These are phyloP conservation scores for Ciconia nigra DNA, from an alignment of 2,797 vertebrate genomes.

Conservation along the genomic window DNA sequence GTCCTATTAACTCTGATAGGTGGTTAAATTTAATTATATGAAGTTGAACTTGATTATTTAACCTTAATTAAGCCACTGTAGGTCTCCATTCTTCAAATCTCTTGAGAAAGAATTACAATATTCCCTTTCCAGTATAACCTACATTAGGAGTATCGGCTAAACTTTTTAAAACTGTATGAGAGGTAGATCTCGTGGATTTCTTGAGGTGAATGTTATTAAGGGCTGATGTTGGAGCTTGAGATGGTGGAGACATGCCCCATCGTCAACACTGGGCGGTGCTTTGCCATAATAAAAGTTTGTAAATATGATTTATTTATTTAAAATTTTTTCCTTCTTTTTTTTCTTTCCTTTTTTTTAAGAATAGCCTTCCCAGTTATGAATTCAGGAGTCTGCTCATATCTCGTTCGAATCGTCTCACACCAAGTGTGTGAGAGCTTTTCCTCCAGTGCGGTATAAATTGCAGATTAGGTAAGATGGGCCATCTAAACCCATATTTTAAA, in stretches of 20 bases:
- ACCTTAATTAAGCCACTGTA: slow-evolving; percentile 28
- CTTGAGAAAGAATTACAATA: not conserved
- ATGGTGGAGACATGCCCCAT: not conserved
- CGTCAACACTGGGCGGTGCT: not conserved
- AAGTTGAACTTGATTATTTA: slow-evolving; percentile 46
- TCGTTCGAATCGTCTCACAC: fast-evolving
- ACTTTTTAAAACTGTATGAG: not conserved
- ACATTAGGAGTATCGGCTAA: not conserved
- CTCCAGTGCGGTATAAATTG: not conserved
- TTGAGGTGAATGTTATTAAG: not conserved
- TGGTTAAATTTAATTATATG: slow-evolving; percentile 29
- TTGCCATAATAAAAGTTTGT: not conserved
- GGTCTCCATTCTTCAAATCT: not conserved
- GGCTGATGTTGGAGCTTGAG: not conserved
- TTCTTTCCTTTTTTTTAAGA: not conserved
- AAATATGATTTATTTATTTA: not conserved
- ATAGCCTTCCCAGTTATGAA: not conserved
- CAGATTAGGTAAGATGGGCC: not conserved
- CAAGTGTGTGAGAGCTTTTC: not conserved
- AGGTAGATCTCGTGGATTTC: not conserved
- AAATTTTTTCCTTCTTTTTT: too few species aligned
- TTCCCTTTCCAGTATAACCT: not conserved
- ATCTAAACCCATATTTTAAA: not conserved
- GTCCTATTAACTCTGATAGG: slow-evolving; percentile 14
- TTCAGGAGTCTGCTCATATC: not conserved